Conservation (phyloP, 2,113 vertebrate species). For the Alligator sinensis region DNA sequence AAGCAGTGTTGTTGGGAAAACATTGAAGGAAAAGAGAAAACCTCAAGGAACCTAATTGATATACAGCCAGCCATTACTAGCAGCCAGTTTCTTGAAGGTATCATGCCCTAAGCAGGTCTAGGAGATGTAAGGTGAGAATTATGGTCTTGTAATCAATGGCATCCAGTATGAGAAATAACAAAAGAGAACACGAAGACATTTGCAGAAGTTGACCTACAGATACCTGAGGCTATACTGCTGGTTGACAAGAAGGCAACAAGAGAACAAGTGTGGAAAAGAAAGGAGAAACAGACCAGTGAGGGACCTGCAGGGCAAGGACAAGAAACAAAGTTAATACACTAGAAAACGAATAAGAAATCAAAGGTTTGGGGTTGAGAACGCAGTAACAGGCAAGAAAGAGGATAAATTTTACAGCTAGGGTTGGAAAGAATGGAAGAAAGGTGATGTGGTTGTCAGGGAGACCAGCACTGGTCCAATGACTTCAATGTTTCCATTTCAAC, state of each 20-base stretch:
- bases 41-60: background rate
- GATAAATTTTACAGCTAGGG: background rate
- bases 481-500: too few relatives aligned
- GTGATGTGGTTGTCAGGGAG: background rate
- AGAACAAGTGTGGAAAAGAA: background rate
- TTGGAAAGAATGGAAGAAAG: background rate
- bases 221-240: background rate
- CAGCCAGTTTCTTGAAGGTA: background rate
- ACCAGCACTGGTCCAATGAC: background rate
- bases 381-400: background rate
- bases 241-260: background rate
- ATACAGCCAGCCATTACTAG: background rate
- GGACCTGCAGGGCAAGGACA: background rate
- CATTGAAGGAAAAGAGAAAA: background rate
- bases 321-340: background rate
- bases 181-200: background rate
- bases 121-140: background rate
- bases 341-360: background rate
- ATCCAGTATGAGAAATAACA: rapidly evolving
- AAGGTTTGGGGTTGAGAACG: background rate
- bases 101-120: background rate
- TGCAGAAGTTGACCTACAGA: background rate
- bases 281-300: background rate
- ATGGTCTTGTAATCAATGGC: background rate
- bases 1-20: background rate